Evolutionary conservation across 2,888 invertebrate genomes (phyloP).

Genomic region (Volucella inflata): DNA sequence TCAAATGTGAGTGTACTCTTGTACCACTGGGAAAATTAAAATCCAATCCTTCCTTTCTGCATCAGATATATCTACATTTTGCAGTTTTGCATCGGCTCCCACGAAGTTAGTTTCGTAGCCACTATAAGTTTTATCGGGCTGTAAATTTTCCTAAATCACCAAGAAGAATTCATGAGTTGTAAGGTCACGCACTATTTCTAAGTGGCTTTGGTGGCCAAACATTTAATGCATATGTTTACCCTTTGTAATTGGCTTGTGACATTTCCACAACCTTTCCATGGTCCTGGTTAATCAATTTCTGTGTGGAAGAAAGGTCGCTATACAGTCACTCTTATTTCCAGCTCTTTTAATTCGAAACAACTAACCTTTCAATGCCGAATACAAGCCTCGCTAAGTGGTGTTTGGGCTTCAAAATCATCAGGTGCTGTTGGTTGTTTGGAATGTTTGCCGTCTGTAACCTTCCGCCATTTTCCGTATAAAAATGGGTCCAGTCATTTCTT

Average conservation of each 20-base stretch:
- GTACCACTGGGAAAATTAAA: too few relatives aligned
- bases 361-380: constrained; percentile 31
- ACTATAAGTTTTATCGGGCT: too few relatives aligned
- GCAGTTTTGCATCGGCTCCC: constrained; percentile 23
- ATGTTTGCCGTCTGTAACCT: constrained; percentile 29
- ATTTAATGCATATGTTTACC: constrained; percentile 44
- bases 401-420: constrained; percentile 38
- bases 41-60: too few relatives aligned
- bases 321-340: not conserved
- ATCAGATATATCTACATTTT: not conserved
- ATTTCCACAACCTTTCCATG: constrained; percentile 19
- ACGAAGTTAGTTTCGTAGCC: constrained; percentile 11
- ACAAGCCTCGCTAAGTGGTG: not conserved
- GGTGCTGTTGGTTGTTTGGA: constrained; percentile 22
- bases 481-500: constrained; percentile 44
- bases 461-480: constrained; percentile 50
- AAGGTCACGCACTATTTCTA: constrained; percentile 30
- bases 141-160: too few relatives aligned
- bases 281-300: constrained; percentile 44
- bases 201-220: constrained; percentile 42
- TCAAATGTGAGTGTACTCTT: too few relatives aligned
- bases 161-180: not conserved
- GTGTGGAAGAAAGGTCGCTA: too few relatives aligned
- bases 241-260: too few relatives aligned
- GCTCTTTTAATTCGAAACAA: constrained; percentile 20